phyloP scores from a whole-genome alignment of 1,140 invertebrate genomes.

The Dreissena rostriformis region DNA sequence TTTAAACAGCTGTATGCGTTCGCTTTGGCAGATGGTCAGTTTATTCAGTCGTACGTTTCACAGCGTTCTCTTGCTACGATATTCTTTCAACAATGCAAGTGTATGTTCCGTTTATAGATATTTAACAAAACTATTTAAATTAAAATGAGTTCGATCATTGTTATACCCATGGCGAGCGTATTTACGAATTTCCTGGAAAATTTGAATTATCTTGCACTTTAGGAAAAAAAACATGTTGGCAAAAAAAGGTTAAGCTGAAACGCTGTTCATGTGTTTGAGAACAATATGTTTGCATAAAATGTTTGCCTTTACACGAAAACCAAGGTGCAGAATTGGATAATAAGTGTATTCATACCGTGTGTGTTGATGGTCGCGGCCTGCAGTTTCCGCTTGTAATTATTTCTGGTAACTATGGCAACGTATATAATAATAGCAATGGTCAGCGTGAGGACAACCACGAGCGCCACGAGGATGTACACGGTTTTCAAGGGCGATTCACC shows the following conservation, averaged over 20 bases:
- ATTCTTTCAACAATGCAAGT: no score
- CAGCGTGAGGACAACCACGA: slow-evolving; percentile 17
- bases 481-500: slow-evolving; percentile 7
- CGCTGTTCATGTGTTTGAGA: neutral
- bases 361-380: slow-evolving; percentile 28
- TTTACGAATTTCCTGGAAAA: no score
- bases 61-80: no score
- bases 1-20: no score
- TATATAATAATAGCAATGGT: slow-evolving; percentile 30
- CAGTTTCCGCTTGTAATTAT: slow-evolving; percentile 36
- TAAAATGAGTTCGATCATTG: no score
- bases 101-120: no score
- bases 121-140: no score
- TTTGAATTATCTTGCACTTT: no score
- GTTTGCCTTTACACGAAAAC: neutral
- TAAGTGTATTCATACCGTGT: slow-evolving; percentile 6
- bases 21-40: no score
- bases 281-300: neutral
- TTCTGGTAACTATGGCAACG: slow-evolving; percentile 34
- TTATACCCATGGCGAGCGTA: no score
- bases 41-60: no score
- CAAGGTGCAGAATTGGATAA: neutral
- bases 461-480: slow-evolving; percentile 33
- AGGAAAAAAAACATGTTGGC: neutral
- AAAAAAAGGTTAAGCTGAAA: neutral